Conservation (phyloP, 23 tunicate species). For the Diplosoma virens region DNA sequence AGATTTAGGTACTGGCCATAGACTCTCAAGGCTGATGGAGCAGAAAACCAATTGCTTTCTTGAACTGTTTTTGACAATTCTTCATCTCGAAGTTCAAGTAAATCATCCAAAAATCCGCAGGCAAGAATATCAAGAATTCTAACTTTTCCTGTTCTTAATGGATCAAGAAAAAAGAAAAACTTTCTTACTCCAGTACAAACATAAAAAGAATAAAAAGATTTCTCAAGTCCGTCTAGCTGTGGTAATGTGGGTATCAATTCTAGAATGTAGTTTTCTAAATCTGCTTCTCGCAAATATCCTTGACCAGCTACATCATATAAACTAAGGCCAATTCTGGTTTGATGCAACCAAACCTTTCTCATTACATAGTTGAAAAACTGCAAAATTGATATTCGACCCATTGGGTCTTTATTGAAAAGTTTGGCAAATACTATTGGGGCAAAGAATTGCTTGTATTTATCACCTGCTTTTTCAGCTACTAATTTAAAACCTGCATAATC, state of each 20-base stretch:
- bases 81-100: conserved; percentile 95
- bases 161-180: conserved; percentile 98
- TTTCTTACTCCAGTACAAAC: conserved; percentile 99
- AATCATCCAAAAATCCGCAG: conserved; percentile 96
- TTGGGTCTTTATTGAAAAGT: conserved; percentile 76
- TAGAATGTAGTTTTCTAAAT: conserved; percentile 94
- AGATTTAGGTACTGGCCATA: conserved; percentile 95
- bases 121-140: conserved; percentile 93
- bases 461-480: conserved; percentile 66
- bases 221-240: conserved; percentile 94
- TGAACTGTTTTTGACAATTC: conserved; percentile 95
- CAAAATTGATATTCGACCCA: conserved; percentile 90
- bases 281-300: conserved; percentile 95
- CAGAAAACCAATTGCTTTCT: conserved; percentile 99
- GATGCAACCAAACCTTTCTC: conserved; percentile 99
- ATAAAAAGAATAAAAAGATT: conserved; percentile 95
- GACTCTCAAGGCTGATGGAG: conserved; percentile 96
- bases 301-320: conserved; percentile 97
- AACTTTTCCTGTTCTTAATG: conserved; percentile 92
- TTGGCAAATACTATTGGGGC: conserved; percentile 71
- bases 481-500: conserved; percentile 61
- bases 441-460: conserved; percentile 89
- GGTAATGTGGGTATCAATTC: conserved; percentile 98
- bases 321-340: conserved; percentile 95
- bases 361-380: conserved; percentile 99